Evolutionary conservation across 37 sponge, comb jelly and placozoan species (phyloP).

Genomic region (Cliona cf. orientalis): DNA sequence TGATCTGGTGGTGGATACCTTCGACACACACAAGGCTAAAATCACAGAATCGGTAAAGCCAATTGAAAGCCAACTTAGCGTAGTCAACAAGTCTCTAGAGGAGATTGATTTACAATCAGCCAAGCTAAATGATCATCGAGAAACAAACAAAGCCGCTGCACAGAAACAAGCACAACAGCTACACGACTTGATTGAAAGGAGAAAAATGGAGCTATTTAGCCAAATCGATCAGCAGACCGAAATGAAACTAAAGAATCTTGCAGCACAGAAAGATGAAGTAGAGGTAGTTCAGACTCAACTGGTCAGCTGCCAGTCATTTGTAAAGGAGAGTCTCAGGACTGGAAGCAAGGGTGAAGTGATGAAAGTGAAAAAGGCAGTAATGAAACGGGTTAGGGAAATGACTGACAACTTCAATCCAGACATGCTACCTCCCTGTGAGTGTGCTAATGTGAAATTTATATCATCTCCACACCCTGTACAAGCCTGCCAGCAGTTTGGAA

Average conservation of each 20-base stretch:
- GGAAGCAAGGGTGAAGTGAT: slow-evolving; percentile 48
- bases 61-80: slow-evolving; percentile 9
- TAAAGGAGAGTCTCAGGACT: slow-evolving; percentile 15
- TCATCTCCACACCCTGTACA: not conserved
- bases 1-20: slow-evolving; percentile 17
- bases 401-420: slow-evolving; percentile 7
- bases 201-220: slow-evolving; percentile 8
- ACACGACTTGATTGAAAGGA: slow-evolving; percentile 29
- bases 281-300: slow-evolving; percentile 24
- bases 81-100: slow-evolving; percentile 20
- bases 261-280: slow-evolving; percentile 29
- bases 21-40: slow-evolving; percentile 26
- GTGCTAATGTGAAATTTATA: slow-evolving; percentile 11
- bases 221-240: slow-evolving; percentile 16
- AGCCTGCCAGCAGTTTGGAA: slow-evolving; percentile 17
- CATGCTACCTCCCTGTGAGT: not conserved
- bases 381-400: slow-evolving; percentile 23
- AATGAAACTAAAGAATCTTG: slow-evolving; percentile 21
- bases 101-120: not conserved
- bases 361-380: slow-evolving; percentile 6
- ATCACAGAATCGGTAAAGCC: slow-evolving; percentile 9
- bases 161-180: not conserved
- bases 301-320: slow-evolving; percentile 23
- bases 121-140: slow-evolving; percentile 21
- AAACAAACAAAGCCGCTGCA: not conserved